These are phyloP conservation scores for Nebria salina DNA, from an alignment of 2,888 invertebrate genomes.

Conservation along the genomic window DNA sequence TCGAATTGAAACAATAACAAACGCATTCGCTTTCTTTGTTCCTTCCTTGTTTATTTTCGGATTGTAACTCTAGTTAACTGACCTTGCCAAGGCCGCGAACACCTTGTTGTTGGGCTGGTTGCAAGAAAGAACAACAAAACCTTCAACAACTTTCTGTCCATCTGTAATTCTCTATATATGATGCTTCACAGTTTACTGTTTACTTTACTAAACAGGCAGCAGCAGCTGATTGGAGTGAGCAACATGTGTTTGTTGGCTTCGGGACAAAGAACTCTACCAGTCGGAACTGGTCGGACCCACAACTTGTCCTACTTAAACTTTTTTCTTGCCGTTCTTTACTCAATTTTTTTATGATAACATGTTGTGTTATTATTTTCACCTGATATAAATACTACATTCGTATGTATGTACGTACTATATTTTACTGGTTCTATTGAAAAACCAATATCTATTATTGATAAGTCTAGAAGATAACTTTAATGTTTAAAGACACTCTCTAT, in stretches of 20 bases:
- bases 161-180: background rate
- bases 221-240: background rate
- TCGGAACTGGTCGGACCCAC: constrained; percentile 8
- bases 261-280: constrained; percentile 13
- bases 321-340: background rate
- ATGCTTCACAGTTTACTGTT: background rate
- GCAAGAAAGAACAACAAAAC: background rate
- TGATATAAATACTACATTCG: no score
- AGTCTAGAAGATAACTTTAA: no score
- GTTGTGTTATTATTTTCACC: no score
- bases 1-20: background rate
- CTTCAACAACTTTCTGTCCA: background rate
- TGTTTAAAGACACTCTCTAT: no score
- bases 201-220: background rate
- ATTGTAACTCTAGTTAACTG: background rate
- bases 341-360: background rate
- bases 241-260: constrained; percentile 5
- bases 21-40: background rate
- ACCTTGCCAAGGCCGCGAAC: background rate
- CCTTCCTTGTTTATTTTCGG: background rate
- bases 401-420: no score
- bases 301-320: constrained; percentile 14
- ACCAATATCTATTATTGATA: no score
- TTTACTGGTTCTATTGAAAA: no score
- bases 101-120: background rate